A percentile compares a stretch with the other conserved stretches of the same genome.
These are phyloP conservation scores for Thunnus albacares DNA, from an alignment of 2,797 vertebrate species.

Conservation along the genomic window DNA sequence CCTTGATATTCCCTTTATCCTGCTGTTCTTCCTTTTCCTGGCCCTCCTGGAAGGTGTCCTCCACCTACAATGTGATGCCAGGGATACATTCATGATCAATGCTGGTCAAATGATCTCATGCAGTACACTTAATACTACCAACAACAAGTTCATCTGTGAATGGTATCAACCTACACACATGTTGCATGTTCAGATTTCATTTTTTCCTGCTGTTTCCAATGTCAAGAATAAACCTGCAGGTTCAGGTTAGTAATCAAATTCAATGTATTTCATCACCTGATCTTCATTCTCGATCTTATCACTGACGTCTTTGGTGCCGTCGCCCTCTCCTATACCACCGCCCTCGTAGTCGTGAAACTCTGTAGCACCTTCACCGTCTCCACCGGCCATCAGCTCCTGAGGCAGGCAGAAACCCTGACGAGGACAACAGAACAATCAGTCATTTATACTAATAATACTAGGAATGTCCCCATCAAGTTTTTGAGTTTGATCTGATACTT, in stretches of 20 bases:
- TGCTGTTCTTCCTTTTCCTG: constrained; percentile 93
- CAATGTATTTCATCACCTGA: constrained; percentile 84
- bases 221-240: not conserved
- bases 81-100: not conserved
- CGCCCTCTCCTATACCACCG: constrained; percentile 95
- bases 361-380: constrained; percentile 91
- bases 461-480: too few species aligned
- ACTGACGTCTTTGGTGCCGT: constrained; percentile 95
- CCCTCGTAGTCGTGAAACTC: constrained; percentile 96
- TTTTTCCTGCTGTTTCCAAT: not conserved
- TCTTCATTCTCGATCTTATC: constrained; percentile 98
- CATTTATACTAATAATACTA: too few species aligned
- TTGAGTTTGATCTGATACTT: too few species aligned
- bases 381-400: constrained; percentile 91
- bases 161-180: too few species aligned
- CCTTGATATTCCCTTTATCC: constrained; percentile 90
- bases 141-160: too few species aligned
- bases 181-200: too few species aligned
- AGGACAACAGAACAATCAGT: not conserved
- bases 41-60: constrained; percentile 92
- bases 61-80: constrained; percentile 85
- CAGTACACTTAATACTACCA: too few species aligned
- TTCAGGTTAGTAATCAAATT: too few species aligned
- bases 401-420: constrained; percentile 96
- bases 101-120: not conserved